phyloP scores from a whole-genome alignment of 2,113 vertebrate genomes.

The Cebus imitator region DNA sequence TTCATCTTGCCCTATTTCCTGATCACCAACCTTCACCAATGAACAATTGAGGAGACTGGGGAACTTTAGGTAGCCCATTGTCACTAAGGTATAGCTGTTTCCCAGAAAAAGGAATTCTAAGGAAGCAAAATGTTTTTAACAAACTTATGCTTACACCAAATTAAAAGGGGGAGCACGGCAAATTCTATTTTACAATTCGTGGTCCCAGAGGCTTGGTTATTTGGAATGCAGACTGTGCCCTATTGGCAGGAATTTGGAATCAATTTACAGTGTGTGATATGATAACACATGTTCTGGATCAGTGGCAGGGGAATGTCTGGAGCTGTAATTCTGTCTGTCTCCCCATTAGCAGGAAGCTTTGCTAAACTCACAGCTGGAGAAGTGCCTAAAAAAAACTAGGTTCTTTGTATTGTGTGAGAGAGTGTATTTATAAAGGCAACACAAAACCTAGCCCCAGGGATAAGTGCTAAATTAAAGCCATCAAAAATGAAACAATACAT shows the following conservation, averaged over 20 bases:
- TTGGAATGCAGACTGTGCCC: neutral
- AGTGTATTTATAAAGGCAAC: neutral
- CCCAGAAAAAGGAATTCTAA: neutral
- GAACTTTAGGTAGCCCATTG: neutral
- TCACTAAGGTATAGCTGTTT: neutral
- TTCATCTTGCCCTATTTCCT: neutral
- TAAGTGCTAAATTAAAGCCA: conserved; percentile 54
- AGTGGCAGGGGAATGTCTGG: conserved; percentile 22
- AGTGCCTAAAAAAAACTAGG: conserved; percentile 35
- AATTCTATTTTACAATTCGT: neutral
- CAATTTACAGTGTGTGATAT: conserved; percentile 27
- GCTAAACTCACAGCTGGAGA: conserved; percentile 34
- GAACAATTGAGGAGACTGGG: neutral
- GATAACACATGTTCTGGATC: neutral
- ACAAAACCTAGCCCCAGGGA: conserved; percentile 45
- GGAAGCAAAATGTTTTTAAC: conserved; percentile 5
- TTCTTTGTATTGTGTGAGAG: neutral
- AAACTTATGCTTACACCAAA: neutral
- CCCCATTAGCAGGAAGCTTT: conserved; percentile 53
- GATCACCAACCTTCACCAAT: neutral
- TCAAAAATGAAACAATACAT: conserved; percentile 57
- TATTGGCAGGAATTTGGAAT: neutral
- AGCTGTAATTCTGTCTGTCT: conserved; percentile 67
- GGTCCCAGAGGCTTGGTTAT: neutral
- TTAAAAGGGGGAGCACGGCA: neutral